phyloP scores from a whole-genome alignment of 2,113 vertebrate genomes.

The Tiliqua scincoides region DNA sequence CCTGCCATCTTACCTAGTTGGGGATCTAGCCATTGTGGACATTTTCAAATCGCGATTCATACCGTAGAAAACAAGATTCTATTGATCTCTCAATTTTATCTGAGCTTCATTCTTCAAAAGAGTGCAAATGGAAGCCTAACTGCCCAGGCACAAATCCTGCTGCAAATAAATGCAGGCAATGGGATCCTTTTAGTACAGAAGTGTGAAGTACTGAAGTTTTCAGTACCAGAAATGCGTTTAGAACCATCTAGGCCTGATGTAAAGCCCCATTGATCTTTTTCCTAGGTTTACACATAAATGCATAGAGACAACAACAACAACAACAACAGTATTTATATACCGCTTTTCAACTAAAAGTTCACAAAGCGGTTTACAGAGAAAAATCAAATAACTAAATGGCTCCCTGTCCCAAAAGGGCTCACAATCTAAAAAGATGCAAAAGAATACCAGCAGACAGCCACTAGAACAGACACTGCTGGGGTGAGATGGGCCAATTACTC shows the following conservation, averaged over 20 bases:
- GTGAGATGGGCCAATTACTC: too few relatives aligned
- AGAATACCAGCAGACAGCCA: too few relatives aligned
- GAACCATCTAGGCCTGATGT: not conserved
- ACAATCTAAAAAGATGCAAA: too few relatives aligned
- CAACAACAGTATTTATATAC: too few relatives aligned
- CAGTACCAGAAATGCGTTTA: constrained; percentile 27
- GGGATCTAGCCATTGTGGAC: not conserved
- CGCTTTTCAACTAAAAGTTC: too few relatives aligned
- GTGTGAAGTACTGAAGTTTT: too few relatives aligned
- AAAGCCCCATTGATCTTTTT: constrained; percentile 8
- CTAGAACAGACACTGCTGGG: too few relatives aligned
- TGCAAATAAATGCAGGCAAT: constrained; percentile 1
- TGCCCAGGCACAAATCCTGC: not conserved
- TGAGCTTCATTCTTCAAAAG: not conserved
- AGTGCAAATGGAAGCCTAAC: not conserved
- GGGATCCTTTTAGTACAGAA: constrained; percentile 23
- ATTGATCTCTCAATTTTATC: constrained; percentile 10
- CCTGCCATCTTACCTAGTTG: not conserved
- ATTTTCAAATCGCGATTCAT: not conserved
- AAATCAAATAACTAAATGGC: too few relatives aligned
- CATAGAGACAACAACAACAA: too few relatives aligned
- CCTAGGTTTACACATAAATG: not conserved
- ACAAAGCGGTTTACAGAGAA: too few relatives aligned
- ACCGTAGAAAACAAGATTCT: not conserved
- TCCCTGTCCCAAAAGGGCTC: too few relatives aligned